These are phyloP conservation scores for Anguilla japonica DNA, from an alignment of 2,113 vertebrate species.

Conservation along the genomic window DNA sequence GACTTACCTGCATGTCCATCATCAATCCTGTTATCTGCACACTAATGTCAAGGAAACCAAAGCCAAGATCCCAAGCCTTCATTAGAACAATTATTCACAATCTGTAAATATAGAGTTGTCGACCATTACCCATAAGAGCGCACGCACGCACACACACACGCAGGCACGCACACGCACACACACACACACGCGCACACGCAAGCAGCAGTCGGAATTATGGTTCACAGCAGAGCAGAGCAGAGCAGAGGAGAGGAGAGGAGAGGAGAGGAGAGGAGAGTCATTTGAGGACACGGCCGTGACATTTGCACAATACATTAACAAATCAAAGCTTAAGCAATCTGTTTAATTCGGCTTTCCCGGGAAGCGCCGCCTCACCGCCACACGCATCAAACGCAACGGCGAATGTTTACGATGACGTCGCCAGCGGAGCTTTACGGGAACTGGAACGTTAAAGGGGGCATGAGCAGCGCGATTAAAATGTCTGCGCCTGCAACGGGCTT, in stretches of 20 bases:
- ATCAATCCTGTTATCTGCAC: conserved; percentile 77
- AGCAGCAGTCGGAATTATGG: not conserved
- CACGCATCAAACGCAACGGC: not conserved
- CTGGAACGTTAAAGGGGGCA: conserved; percentile 30
- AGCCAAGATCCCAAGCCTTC: not conserved
- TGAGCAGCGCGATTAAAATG: conserved; percentile 38
- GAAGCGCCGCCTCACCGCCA: not conserved
- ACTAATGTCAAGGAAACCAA: conserved; percentile 55
- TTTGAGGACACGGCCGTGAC: conserved; percentile 16
- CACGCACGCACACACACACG: not conserved
- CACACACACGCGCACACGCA: conserved; percentile 11
- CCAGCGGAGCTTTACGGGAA: conserved; percentile 31
- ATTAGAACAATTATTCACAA: not conserved
- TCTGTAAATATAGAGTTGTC: not conserved
- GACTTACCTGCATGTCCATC: conserved; percentile 82
- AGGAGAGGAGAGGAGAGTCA: not conserved
- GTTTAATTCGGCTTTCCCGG: not conserved
- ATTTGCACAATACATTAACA: conserved; percentile 7
- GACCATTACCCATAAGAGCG: not conserved
- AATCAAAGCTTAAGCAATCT: conserved; percentile 1
- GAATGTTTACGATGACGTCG: conserved; percentile 9
- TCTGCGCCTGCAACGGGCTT: conserved; percentile 39
- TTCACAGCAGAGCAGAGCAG: not conserved
- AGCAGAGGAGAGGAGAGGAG: not conserved
- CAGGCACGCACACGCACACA: not conserved